A percentile compares a stretch with the other conserved stretches of the same genome.
phyloP scores from a whole-genome alignment of 2,113 vertebrate species.

The Micromys minutus region DNA sequence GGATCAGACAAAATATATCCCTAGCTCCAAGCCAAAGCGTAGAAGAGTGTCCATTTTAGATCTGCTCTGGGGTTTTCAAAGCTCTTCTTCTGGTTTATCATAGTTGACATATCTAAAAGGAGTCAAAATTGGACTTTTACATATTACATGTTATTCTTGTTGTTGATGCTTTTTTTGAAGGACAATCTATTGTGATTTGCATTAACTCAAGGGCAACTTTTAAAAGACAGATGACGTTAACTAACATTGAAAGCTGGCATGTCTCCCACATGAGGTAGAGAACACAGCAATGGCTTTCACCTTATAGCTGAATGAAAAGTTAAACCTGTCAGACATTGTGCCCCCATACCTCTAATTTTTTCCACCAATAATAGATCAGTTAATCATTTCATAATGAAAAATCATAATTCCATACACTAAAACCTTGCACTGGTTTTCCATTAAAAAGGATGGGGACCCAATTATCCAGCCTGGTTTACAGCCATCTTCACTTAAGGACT shows the following conservation, averaged over 20 bases:
- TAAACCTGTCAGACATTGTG: neutral
- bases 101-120: conserved; percentile 39
- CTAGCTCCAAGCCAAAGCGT: neutral
- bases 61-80: neutral
- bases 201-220: conserved; percentile 67
- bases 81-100: conserved; percentile 32
- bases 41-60: neutral
- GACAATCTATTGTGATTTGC: conserved; percentile 69
- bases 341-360: neutral
- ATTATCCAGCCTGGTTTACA: neutral
- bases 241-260: conserved; percentile 25
- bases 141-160: conserved; percentile 32
- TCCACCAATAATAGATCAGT: neutral
- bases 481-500: neutral
- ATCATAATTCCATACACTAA: neutral
- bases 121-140: conserved; percentile 57
- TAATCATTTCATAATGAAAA: conserved; percentile 37
- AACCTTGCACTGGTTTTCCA: neutral
- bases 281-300: conserved; percentile 28
- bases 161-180: conserved; percentile 52
- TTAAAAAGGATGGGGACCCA: neutral
- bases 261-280: conserved; percentile 29
- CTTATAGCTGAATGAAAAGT: conserved; percentile 9
- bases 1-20: neutral
- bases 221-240: neutral